Conservation (phyloP, 2,113 vertebrate species). For the Centropristis striata region DNA sequence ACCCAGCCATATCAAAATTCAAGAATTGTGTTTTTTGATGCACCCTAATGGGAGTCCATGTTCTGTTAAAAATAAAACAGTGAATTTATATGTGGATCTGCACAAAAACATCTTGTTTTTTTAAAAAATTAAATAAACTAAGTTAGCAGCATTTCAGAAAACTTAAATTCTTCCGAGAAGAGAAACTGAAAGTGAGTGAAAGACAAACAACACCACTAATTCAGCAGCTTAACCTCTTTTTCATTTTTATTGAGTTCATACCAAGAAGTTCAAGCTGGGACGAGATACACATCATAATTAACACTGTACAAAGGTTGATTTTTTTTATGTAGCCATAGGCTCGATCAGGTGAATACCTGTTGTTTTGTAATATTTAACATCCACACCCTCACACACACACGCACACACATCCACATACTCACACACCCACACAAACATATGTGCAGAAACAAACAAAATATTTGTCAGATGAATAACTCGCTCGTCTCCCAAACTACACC, state of each 20-base stretch:
- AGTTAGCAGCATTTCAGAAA: too few species aligned
- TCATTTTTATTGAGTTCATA: slow-evolving; percentile 39
- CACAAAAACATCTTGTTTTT: too few species aligned
- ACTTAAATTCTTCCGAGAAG: too few species aligned
- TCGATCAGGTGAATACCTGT: neutral
- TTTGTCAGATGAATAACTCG: neutral
- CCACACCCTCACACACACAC: neutral
- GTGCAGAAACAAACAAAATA: neutral
- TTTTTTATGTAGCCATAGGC: neutral
- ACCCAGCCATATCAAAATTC: too few species aligned
- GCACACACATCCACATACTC: neutral
- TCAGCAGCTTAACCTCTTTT: neutral
- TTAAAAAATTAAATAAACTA: too few species aligned
- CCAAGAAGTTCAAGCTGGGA: neutral
- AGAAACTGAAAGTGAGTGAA: too few species aligned
- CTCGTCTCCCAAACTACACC: neutral
- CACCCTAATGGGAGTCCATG: too few species aligned
- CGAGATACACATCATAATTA: slow-evolving; percentile 6
- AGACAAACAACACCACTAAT: neutral
- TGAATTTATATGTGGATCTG: too few species aligned
- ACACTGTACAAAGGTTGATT: slow-evolving; percentile 15
- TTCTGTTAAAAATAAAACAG: too few species aligned
- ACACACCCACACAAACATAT: neutral
- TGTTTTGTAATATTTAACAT: neutral
- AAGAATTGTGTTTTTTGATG: too few species aligned